Evolutionary conservation across 2,113 vertebrate genomes (phyloP).

Genomic region (Ctenodactylus gundi): DNA sequence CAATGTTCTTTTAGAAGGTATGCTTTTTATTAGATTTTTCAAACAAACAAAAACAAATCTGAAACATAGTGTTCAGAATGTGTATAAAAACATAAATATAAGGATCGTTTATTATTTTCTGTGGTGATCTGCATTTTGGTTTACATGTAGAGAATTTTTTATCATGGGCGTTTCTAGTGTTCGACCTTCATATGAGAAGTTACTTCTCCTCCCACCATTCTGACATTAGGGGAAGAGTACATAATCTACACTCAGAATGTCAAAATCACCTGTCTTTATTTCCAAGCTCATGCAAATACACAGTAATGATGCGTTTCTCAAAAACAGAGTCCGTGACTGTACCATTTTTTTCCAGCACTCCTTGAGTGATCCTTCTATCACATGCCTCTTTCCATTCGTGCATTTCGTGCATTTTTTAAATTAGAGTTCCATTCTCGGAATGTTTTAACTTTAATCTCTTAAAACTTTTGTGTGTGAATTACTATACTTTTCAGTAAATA

Average conservation of each 20-base stretch:
- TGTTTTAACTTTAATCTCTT: background rate
- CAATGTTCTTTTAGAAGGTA: background rate
- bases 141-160: background rate
- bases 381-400: no score
- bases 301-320: fast-evolving
- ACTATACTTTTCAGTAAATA: background rate
- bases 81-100: background rate
- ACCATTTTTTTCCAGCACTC: background rate
- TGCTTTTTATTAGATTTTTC: background rate
- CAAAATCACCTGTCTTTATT: background rate
- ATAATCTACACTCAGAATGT: background rate
- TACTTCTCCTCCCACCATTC: background rate
- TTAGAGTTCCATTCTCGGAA: no score
- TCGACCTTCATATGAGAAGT: background rate
- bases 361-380: background rate
- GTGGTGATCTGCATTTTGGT: background rate
- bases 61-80: background rate
- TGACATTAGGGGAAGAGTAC: background rate
- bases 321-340: fast-evolving
- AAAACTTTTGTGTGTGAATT: background rate
- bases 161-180: background rate
- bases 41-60: background rate
- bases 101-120: background rate
- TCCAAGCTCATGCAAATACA: background rate
- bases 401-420: background rate